A percentile compares a stretch with the other conserved stretches of the same genome.
These are phyloP conservation scores for Tupiocoris notatus DNA, from an alignment of 2,888 invertebrate species.

Conservation along the genomic window DNA sequence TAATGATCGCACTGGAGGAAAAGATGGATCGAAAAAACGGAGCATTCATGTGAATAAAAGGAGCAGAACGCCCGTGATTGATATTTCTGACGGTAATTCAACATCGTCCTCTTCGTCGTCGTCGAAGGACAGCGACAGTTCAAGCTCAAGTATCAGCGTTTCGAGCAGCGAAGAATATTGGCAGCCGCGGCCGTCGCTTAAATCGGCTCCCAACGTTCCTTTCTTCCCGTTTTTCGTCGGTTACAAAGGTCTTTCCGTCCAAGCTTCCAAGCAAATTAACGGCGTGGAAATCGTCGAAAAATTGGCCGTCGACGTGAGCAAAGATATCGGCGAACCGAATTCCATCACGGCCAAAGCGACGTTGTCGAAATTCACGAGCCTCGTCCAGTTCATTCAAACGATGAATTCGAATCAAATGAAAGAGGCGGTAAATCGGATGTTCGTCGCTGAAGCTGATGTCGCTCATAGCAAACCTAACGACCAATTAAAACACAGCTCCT, in stretches of 20 bases:
- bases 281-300: slow-evolving; percentile 51
- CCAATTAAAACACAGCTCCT: slow-evolving; percentile 10
- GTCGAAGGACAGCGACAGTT: slow-evolving; percentile 53
- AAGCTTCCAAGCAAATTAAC: slow-evolving; percentile 50
- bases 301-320: slow-evolving; percentile 60
- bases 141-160: slow-evolving; percentile 53
- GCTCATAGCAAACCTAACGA: background rate
- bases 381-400: slow-evolving; percentile 29
- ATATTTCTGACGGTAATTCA: background rate
- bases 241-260: slow-evolving; percentile 56
- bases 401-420: slow-evolving; percentile 19
- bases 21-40: background rate
- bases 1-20: too few species aligned
- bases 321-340: slow-evolving; percentile 61
- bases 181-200: slow-evolving; percentile 55
- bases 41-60: background rate
- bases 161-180: slow-evolving; percentile 6
- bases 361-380: slow-evolving; percentile 52
- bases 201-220: slow-evolving; percentile 57
- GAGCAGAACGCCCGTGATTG: background rate
- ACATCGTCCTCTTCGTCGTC: background rate
- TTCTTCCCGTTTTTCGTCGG: slow-evolving; percentile 57
- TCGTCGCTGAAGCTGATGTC: background rate
- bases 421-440: slow-evolving; percentile 6
- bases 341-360: slow-evolving; percentile 59